Evolutionary conservation across 2,888 invertebrate species (phyloP), one percentile per base, ranked within the genome.

Genomic region (Drosophila maculinotata): DNA sequence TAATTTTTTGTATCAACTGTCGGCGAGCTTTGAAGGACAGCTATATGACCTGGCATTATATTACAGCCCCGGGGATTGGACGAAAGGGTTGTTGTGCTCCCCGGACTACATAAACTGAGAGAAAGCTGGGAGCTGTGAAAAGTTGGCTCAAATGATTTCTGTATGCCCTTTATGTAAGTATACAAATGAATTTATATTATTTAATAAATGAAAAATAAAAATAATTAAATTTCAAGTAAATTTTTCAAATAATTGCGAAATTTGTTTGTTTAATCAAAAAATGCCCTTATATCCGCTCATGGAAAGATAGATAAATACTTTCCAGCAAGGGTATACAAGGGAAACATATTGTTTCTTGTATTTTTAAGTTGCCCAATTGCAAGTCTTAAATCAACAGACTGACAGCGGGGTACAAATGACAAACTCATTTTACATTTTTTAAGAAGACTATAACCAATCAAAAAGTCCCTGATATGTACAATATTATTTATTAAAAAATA

Each of bases 1-100:
- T 76, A 80, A 76, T 75, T 79, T 83, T 80, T 76, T 79, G 70
- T 66, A 71, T 71, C 76, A 76, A 69, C 67, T 62, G 58, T 49
- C 47, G 39, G 47, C 30, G 35, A 33, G 41, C 42, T 26, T 38
- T 44, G 47, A 51, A 31, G 42, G 52, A 20, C 28, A 35, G 28
- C n/a, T 7, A 33, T 26, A 42, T 53, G 54, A 52, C 45, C 53
- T 17, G 44, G 35, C 56, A 58, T 66, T 70, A 54, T 53, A 65
- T 58, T 54, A 52, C 38, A 28, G 33, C 54, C 45, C 44, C 28
- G 30, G 57, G 56, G 54, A 65, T 74, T 54, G 74, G 57, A 47
- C 49, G 59, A 65, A 74, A 66, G 67, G 74, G 62, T 47, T 62
- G 15, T 44, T 35, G 33, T 47, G 51, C 39, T 70, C 49, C 48